Evolutionary conservation across 2,113 vertebrate species (phyloP).

Genomic region (Sclerurus mexicanus): DNA sequence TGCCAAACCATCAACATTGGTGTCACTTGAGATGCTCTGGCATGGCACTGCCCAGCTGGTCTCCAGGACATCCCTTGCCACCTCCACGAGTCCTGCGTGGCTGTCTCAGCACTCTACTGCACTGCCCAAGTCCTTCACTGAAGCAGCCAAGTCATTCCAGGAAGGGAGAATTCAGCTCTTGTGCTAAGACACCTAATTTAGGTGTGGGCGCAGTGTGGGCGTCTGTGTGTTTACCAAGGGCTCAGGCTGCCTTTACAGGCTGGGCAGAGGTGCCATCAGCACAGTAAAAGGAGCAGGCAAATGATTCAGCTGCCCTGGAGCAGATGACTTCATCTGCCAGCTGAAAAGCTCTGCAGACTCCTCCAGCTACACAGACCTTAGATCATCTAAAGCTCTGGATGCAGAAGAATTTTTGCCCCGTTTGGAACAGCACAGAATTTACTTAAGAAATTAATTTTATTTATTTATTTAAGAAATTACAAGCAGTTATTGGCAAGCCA

Average conservation of each 20-base stretch:
- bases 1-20: neutral
- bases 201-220: accelerated
- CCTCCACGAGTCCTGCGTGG: accelerated
- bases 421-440: neutral
- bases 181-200: neutral
- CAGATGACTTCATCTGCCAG: neutral
- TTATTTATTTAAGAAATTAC: constrained; percentile 3
- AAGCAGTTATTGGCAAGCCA: neutral
- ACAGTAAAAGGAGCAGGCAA: neutral
- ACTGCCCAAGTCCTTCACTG: neutral
- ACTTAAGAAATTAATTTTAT: neutral
- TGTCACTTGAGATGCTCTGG: neutral
- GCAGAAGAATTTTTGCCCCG: neutral
- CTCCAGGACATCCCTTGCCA: neutral
- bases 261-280: neutral
- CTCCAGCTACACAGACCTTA: neutral
- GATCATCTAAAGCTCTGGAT: neutral
- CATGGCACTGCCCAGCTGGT: neutral
- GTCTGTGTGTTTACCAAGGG: neutral
- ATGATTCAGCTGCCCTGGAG: neutral
- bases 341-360: neutral
- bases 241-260: neutral
- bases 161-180: neutral
- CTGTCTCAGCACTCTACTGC: neutral
- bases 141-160: neutral